phyloP scores from a whole-genome alignment of 2,888 invertebrate genomes.

The Himalopsyche anomala region DNA sequence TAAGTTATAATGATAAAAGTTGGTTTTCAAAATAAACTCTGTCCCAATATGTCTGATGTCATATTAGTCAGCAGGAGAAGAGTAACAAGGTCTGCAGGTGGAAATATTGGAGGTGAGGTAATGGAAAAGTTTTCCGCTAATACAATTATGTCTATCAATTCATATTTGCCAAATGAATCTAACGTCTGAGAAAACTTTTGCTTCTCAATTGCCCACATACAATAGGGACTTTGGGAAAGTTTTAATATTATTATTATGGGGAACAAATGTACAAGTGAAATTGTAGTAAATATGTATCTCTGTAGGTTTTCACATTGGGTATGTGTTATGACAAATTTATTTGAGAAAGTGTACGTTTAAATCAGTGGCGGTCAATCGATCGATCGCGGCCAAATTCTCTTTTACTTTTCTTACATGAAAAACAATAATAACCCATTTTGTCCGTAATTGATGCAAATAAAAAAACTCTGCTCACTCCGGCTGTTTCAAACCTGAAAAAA shows the following conservation, averaged over 20 bases:
- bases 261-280: too few relatives aligned
- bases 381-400: too few relatives aligned
- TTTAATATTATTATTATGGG: constrained; percentile 11
- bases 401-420: too few relatives aligned
- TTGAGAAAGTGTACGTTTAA: too few relatives aligned
- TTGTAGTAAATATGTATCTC: too few relatives aligned
- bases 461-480: too few relatives aligned
- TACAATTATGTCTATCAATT: constrained; percentile 64
- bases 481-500: too few relatives aligned
- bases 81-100: constrained; percentile 24
- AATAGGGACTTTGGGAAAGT: constrained; percentile 28
- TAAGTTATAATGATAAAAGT: constrained; percentile 41
- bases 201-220: constrained; percentile 50
- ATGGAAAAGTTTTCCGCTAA: constrained; percentile 65
- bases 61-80: constrained; percentile 60
- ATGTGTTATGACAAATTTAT: too few relatives aligned
- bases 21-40: constrained; percentile 48
- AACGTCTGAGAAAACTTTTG: constrained; percentile 54
- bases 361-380: too few relatives aligned
- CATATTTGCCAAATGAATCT: constrained; percentile 63
- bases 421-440: too few relatives aligned
- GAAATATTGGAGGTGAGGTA: constrained; percentile 51
- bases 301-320: too few relatives aligned
- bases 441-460: too few relatives aligned
- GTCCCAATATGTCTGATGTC: constrained; percentile 63